Conservation (phyloP, 2,797 vertebrate species). For the Toxotes lorentzi region DNA sequence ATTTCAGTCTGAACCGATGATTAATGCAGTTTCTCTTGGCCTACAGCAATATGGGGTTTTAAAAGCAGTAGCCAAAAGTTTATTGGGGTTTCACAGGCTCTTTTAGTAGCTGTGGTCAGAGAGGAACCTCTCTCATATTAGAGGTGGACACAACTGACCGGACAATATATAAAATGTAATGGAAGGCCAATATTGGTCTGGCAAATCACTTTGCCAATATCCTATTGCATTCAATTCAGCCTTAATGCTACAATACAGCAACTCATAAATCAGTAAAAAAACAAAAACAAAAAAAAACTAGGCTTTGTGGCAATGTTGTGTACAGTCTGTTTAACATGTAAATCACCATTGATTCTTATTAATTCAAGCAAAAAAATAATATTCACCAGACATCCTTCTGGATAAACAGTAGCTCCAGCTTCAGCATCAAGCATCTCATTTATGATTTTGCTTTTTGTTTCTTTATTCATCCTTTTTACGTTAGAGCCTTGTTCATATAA, state of each 20-base stretch:
- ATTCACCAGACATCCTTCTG: conserved; percentile 18
- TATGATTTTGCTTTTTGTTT: neutral
- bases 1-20: neutral
- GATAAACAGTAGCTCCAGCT: conserved; percentile 22
- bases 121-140: conserved; percentile 18
- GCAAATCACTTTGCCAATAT: conserved; percentile 38
- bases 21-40: neutral
- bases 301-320: neutral
- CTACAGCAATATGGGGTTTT: neutral
- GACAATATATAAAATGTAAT: conserved; percentile 37
- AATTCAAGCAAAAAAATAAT: conserved; percentile 20
- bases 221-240: neutral
- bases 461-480: neutral
- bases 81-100: conserved; percentile 1
- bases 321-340: conserved; percentile 19
- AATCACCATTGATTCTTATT: conserved; percentile 21
- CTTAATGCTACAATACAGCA: neutral
- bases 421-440: conserved; percentile 3
- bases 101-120: neutral
- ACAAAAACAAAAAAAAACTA: no score
- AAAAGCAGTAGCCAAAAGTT: conserved; percentile 1
- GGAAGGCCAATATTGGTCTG: conserved; percentile 21
- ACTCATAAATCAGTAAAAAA: neutral
- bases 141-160: conserved; percentile 21
- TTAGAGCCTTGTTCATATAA: conserved; percentile 16